Evolutionary conservation across 2,888 invertebrate species (phyloP).

Genomic region (Rhagonycha fulva): DNA sequence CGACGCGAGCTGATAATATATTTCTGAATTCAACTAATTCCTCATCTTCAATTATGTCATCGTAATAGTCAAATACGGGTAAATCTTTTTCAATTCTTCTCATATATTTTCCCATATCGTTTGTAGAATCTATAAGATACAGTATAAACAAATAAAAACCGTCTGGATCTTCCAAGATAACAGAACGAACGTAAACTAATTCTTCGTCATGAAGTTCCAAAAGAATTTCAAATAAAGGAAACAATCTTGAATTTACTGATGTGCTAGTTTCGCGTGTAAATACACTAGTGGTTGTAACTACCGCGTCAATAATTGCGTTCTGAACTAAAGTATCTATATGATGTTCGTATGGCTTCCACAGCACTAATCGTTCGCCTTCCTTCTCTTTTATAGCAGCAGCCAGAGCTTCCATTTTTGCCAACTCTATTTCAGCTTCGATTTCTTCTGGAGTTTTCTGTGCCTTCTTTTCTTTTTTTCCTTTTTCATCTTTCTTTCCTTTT

Average conservation of each 20-base stretch:
- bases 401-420: constrained; percentile 36
- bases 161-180: constrained; percentile 67
- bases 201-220: constrained; percentile 75
- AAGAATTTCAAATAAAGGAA: constrained; percentile 77
- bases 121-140: constrained; percentile 76
- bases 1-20: constrained; percentile 29
- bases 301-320: constrained; percentile 60
- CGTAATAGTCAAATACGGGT: constrained; percentile 28
- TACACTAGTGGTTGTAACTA: constrained; percentile 61
- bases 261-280: constrained; percentile 62
- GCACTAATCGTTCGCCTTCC: constrained; percentile 33
- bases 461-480: constrained; percentile 15
- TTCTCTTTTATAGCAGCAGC: constrained; percentile 36
- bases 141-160: constrained; percentile 72
- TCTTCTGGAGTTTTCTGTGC: constrained; percentile 24
- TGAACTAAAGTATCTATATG: constrained; percentile 69
- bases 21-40: constrained; percentile 55
- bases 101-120: constrained; percentile 73
- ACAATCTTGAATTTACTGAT: constrained; percentile 56
- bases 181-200: constrained; percentile 74
- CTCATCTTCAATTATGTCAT: constrained; percentile 62
- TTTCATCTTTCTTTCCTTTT: constrained; percentile 27
- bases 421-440: constrained; percentile 29
- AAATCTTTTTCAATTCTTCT: constrained; percentile 58
- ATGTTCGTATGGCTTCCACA: constrained; percentile 67